These are phyloP conservation scores for Loxodonta africana DNA, from an alignment of 2,113 vertebrate species.

Conservation along the genomic window DNA sequence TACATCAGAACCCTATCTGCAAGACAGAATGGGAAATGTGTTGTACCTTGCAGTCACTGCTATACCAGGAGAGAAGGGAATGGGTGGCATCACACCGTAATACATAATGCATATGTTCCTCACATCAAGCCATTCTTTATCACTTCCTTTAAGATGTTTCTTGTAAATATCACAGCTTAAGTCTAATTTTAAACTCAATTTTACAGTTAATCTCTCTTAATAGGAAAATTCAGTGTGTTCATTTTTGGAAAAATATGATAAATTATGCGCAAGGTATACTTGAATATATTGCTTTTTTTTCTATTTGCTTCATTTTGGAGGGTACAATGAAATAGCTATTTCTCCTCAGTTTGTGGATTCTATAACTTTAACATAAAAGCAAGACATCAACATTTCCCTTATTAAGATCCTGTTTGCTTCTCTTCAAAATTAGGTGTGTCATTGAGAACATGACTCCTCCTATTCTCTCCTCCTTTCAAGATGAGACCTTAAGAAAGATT, in stretches of 20 bases:
- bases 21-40: background rate
- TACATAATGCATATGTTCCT: fast-evolving
- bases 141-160: background rate
- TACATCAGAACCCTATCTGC: background rate
- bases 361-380: background rate
- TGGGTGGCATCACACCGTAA: background rate
- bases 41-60: background rate
- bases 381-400: background rate
- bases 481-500: background rate
- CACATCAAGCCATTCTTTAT: background rate
- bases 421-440: background rate
- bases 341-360: background rate
- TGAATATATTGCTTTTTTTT: background rate
- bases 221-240: background rate
- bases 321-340: background rate
- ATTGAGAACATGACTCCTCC: background rate
- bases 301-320: background rate
- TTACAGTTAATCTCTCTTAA: background rate
- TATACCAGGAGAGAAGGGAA: background rate
- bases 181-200: background rate
- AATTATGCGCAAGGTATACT: background rate
- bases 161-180: background rate
- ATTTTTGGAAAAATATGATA: background rate
- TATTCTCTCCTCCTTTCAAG: background rate
- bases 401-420: background rate